Evolutionary conservation across 30 jellyfish, hydroid and myxozoan species (phyloP).

Genomic region (Turritopsis dohrnii): DNA sequence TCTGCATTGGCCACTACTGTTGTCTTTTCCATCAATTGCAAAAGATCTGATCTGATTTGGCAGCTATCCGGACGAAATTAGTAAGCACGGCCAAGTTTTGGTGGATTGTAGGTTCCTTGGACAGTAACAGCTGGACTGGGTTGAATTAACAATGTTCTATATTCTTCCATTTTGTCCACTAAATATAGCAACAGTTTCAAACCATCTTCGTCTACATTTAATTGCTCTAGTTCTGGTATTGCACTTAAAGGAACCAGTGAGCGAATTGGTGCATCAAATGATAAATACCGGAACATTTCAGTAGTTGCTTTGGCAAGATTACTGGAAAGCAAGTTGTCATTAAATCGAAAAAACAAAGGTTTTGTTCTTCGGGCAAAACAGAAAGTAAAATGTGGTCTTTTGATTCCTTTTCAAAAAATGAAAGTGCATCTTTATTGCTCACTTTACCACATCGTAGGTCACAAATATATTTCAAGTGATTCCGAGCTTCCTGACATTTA

Average conservation of each 20-base stretch:
- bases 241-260: background rate
- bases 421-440: background rate
- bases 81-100: background rate
- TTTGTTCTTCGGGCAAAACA: background rate
- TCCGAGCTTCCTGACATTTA: background rate
- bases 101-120: background rate
- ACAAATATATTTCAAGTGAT: background rate
- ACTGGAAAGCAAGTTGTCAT: background rate
- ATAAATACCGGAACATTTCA: background rate
- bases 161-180: background rate
- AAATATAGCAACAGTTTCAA: background rate
- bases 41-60: background rate
- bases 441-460: background rate
- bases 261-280: conserved; percentile 1
- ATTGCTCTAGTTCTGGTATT: background rate
- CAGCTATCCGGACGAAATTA: background rate
- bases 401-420: background rate
- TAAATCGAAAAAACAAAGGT: background rate
- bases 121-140: background rate
- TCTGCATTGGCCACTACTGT: background rate
- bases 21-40: background rate
- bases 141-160: background rate
- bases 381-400: background rate
- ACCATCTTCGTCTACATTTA: background rate
- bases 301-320: background rate